A percentile compares a stretch with the other conserved stretches of the same genome.
These are phyloP conservation scores for Cataglyphis cursor DNA, from an alignment of 2,888 invertebrate genomes.

Conservation along the genomic window DNA sequence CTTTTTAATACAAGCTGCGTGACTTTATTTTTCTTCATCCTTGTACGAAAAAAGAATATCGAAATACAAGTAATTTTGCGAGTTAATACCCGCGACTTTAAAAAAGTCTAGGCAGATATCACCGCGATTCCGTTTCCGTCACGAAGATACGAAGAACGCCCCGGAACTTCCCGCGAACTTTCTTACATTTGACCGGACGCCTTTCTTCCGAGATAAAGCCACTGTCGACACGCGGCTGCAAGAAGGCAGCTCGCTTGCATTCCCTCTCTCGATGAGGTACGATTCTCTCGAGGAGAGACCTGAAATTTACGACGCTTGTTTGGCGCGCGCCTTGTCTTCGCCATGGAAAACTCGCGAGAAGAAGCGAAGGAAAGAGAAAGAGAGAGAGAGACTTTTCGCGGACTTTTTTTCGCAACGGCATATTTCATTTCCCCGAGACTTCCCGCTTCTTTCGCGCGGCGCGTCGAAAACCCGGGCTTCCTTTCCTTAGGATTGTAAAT, in stretches of 20 bases:
- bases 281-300: constrained; percentile 46
- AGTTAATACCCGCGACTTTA: constrained; percentile 19
- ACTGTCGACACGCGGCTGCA: constrained; percentile 51
- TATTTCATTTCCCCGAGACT: constrained; percentile 55
- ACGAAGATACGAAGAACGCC: background rate
- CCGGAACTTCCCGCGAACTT: constrained; percentile 48
- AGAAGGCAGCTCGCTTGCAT: constrained; percentile 30
- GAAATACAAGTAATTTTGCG: constrained; percentile 20
- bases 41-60: background rate
- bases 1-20: background rate
- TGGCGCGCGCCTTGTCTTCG: constrained; percentile 42
- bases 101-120: constrained; percentile 35
- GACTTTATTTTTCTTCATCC: background rate
- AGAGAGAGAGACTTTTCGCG: constrained; percentile 32
- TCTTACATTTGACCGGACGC: constrained; percentile 52
- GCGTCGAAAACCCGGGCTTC: constrained; percentile 45
- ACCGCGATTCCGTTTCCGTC: constrained; percentile 42
- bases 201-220: constrained; percentile 55
- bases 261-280: constrained; percentile 55
- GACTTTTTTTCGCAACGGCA: constrained; percentile 39
- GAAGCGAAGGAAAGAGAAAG: background rate
- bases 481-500: constrained; percentile 52
- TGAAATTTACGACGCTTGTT: constrained; percentile 57
- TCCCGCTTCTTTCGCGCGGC: constrained; percentile 30
- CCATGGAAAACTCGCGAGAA: constrained; percentile 16